A percentile compares a stretch with the other conserved stretches of the same genome.
These are phyloP conservation scores for Papilio helenus DNA, from an alignment of 1,140 invertebrate species.

Conservation along the genomic window DNA sequence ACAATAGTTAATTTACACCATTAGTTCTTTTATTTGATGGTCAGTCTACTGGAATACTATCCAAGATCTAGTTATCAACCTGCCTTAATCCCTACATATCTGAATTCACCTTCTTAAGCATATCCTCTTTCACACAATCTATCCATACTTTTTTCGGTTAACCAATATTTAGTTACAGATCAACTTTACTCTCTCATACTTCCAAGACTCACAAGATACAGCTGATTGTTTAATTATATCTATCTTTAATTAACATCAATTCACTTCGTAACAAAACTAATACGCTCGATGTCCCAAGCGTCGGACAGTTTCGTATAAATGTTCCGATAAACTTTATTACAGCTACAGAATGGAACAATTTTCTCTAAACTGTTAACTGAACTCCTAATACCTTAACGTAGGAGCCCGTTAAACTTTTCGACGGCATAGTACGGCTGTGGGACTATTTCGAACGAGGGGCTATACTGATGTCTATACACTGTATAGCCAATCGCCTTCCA, in stretches of 20 bases:
- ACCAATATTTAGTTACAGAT: neutral
- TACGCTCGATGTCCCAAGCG: slow-evolving; percentile 1
- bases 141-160: no score
- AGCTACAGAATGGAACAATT: slow-evolving; percentile 24
- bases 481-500: slow-evolving; percentile 42
- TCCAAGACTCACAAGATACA: neutral
- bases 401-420: slow-evolving; percentile 23
- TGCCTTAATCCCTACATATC: no score
- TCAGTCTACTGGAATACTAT: no score
- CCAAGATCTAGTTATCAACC: no score
- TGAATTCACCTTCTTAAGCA: no score
- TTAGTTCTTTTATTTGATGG: no score
- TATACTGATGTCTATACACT: neutral
- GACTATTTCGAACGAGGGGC: neutral
- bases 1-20: no score
- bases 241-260: slow-evolving; percentile 18
- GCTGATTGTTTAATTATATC: neutral
- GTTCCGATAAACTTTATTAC: slow-evolving; percentile 27
- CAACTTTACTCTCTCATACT: neutral
- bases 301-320: neutral
- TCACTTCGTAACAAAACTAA: neutral
- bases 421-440: slow-evolving; percentile 13
- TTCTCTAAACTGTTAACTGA: slow-evolving; percentile 36
- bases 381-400: slow-evolving; percentile 35
- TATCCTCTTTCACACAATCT: no score